Evolutionary conservation across 2,888 invertebrate species (phyloP), one percentile per base, ranked within the genome.

Genomic region (Diaprepes abbreviatus): DNA sequence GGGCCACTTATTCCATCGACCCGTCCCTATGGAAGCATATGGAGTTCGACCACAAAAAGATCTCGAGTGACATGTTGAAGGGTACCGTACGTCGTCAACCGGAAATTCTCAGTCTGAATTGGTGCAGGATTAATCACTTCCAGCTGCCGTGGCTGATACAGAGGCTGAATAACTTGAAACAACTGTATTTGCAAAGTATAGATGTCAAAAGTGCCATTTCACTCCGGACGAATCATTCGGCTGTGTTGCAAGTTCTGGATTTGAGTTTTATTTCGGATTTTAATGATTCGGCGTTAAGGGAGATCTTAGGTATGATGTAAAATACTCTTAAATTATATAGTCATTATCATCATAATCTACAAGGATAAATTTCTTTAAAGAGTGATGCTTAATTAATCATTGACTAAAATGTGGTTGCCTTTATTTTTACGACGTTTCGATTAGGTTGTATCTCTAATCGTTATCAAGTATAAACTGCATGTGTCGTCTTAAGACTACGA

Each of bases 141-240:
- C 97, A 97, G 83, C 86, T 97, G n/a, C 90, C 92, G 0, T 97
- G 97, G 97, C 84, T 97, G n/a, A 88, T 97, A 19, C 91, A 91
- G 10, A 89, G 97, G 10, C 85, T 97, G 69, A 95, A 96, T 0
- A 92, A 94, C 6, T 86, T 97, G 16, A 91, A 93, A 72, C 90
- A 91, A 66, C 86, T 97, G 10, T 93, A 93, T 1, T 84, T 97
- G 35, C 92, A 93, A 63, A 92, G 92, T 38, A 89, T 93, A 77
- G 88, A 90, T 78, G 85, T 94, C 78, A 93, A 90, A 85, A 64
- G 93, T 1, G 92, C 94, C 10, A 87, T 92, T 33, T 95, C 94
- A 0, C 85, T 96, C 28, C 90, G 94, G 75, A 92, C 93, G 7
- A 92, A 93, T 73, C 89, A 91, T 60, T 80, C 79, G 7, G 79